These are phyloP conservation scores for Periparus ater DNA, from an alignment of 2,797 vertebrate genomes.

Conservation along the genomic window DNA sequence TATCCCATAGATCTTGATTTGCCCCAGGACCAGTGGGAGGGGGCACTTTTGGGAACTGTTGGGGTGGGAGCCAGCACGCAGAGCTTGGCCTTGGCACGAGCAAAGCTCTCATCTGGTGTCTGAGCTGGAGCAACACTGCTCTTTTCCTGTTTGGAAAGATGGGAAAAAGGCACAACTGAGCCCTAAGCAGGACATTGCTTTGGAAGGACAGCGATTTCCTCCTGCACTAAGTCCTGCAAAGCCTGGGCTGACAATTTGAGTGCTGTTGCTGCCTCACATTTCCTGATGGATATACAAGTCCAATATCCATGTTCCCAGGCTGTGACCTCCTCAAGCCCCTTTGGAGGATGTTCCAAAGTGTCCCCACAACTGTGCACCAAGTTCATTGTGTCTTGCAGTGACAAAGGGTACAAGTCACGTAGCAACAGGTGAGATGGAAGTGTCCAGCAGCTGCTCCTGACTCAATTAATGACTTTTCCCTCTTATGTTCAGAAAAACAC, in stretches of 20 bases:
- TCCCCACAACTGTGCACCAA: not conserved
- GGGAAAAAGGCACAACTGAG: not conserved
- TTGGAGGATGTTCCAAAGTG: not conserved
- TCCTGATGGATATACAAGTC: fast-evolving
- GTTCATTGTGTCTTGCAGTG: not conserved
- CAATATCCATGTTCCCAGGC: fast-evolving
- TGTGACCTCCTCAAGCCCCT: not conserved
- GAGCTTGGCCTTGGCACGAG: not conserved
- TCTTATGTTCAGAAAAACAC: not conserved
- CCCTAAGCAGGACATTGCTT: not conserved
- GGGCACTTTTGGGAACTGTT: not conserved
- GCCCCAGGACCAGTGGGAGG: not conserved
- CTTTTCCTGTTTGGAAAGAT: not conserved
- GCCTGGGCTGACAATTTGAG: fast-evolving
- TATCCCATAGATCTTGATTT: slow-evolving; percentile 63
- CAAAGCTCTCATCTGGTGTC: not conserved
- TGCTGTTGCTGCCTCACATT: fast-evolving
- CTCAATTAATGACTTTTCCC: not conserved
- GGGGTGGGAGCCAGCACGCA: not conserved
- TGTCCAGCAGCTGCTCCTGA: fast-evolving
- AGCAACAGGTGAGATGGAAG: not conserved
- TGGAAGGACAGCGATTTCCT: not conserved
- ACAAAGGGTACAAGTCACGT: not conserved
- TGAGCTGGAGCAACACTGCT: not conserved
- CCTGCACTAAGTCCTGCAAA: not conserved